A percentile compares a stretch with the other conserved stretches of the same genome.
Conservation (phyloP, 2,113 vertebrate genomes). For the Callionymus lyra region DNA sequence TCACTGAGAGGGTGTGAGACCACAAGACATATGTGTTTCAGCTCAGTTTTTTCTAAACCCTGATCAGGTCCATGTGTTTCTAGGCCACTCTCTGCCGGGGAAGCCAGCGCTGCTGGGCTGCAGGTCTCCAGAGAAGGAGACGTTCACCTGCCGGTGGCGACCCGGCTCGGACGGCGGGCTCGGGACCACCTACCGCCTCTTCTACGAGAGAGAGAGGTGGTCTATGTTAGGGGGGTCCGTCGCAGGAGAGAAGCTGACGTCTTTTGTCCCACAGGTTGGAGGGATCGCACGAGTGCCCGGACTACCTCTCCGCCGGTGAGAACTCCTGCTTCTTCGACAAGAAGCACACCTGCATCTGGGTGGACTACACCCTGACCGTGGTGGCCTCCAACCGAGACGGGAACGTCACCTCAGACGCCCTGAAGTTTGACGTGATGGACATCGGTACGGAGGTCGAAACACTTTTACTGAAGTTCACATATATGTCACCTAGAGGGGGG, state of each 20-base stretch:
- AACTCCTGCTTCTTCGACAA: constrained; percentile 86
- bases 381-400: constrained; percentile 76
- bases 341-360: constrained; percentile 76
- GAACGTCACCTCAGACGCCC: constrained; percentile 65
- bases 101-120: constrained; percentile 74
- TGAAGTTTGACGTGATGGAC: constrained; percentile 72
- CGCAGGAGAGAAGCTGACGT: not conserved
- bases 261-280: constrained; percentile 35
- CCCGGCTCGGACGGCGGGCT: constrained; percentile 76
- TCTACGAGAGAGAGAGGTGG: constrained; percentile 77
- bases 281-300: constrained; percentile 74
- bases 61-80: constrained; percentile 29
- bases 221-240: constrained; percentile 13
- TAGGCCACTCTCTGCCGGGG: constrained; percentile 75
- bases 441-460: constrained; percentile 66
- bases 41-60: too few species aligned
- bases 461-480: not conserved
- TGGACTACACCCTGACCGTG: constrained; percentile 73
- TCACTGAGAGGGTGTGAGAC: too few species aligned
- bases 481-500: too few species aligned
- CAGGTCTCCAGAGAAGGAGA: constrained; percentile 82
- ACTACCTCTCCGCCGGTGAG: constrained; percentile 75
- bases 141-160: constrained; percentile 87
- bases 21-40: too few species aligned
- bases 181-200: constrained; percentile 73